phyloP scores from a whole-genome alignment of 2,113 vertebrate species.

The Ptilonorhynchus violaceus region DNA sequence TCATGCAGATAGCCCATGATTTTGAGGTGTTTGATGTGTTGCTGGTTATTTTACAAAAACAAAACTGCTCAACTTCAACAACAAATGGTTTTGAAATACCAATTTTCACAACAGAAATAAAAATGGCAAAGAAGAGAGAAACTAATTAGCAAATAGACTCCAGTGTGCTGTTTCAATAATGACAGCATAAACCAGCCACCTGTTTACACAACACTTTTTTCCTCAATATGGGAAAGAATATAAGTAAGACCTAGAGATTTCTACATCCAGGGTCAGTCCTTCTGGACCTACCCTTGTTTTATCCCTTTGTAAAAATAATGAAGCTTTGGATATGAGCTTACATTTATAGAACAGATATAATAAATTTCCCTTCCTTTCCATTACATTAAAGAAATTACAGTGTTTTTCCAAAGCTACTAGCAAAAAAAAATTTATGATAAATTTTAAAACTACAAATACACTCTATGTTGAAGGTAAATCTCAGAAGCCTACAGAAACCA shows the following conservation, averaged over 20 bases:
- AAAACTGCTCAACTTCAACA: background rate
- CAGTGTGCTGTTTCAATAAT: background rate
- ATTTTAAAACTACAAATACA: background rate
- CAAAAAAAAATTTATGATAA: background rate
- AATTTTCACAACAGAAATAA: background rate
- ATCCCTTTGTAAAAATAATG: background rate
- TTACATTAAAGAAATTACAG: background rate
- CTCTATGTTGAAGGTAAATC: background rate
- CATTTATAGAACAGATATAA: background rate
- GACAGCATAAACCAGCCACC: background rate
- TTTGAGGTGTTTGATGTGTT: background rate
- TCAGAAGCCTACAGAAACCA: constrained; percentile 18
- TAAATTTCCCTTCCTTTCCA: background rate
- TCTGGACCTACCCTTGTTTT: background rate
- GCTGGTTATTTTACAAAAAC: background rate
- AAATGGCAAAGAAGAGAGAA: background rate
- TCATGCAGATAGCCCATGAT: background rate
- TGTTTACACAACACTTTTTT: background rate
- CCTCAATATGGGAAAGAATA: background rate
- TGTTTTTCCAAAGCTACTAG: background rate
- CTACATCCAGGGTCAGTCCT: background rate
- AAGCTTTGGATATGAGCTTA: background rate
- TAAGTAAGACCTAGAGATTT: background rate
- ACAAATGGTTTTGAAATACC: background rate
- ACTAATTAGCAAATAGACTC: background rate